These are phyloP conservation scores for Passerina amoena DNA, from an alignment of 2,113 vertebrate species.

Conservation along the genomic window DNA sequence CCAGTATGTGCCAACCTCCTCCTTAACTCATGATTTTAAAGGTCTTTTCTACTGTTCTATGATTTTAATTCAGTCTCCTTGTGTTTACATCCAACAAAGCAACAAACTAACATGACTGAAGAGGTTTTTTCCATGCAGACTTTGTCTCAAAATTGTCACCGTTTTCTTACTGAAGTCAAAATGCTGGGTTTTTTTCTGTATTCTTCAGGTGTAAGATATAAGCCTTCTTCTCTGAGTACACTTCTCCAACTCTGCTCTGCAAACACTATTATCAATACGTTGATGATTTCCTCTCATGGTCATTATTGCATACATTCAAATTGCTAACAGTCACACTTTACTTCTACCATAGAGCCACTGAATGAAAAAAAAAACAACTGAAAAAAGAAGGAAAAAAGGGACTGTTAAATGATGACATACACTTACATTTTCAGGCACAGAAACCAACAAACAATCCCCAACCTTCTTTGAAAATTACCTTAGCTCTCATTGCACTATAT, in stretches of 20 bases:
- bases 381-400: background rate
- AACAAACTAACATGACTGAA: background rate
- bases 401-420: accelerated
- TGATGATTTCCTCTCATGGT: background rate
- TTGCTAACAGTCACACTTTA: background rate
- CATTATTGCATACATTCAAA: background rate
- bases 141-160: background rate
- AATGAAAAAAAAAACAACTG: background rate
- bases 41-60: background rate
- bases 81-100: background rate
- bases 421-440: background rate
- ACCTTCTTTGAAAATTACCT: background rate
- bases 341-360: background rate
- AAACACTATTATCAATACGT: background rate
- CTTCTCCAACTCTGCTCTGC: background rate
- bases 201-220: background rate
- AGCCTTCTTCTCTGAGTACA: background rate
- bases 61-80: background rate
- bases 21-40: background rate
- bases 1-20: background rate
- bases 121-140: background rate
- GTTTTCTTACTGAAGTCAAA: background rate
- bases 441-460: background rate
- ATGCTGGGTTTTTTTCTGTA: background rate
- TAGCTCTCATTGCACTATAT: background rate